phyloP scores from a whole-genome alignment of 1,140 invertebrate species.

The Drosophila pachea region DNA sequence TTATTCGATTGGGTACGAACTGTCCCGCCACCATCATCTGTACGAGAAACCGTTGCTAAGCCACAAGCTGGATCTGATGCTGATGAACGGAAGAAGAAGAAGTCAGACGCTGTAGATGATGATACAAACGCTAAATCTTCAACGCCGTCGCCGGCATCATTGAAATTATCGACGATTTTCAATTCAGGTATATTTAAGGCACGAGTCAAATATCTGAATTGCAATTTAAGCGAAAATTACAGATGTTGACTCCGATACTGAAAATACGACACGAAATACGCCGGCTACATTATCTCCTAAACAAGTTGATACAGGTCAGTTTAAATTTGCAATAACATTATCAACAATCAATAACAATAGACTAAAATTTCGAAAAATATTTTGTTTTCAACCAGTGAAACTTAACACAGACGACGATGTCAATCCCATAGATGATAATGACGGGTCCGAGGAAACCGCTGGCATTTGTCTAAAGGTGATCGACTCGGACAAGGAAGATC shows the following conservation, averaged over 20 bases:
- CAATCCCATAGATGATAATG: background rate
- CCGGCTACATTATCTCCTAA: too few species aligned
- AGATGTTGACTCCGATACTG: conserved; percentile 1
- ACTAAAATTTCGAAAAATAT: too few species aligned
- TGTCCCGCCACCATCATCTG: conserved; percentile 47
- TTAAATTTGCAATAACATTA: too few species aligned
- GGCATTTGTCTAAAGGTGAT: background rate
- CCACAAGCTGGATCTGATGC: too few species aligned
- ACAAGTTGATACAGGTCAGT: background rate
- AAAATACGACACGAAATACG: background rate
- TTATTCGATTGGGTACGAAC: conserved; percentile 59
- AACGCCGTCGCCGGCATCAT: background rate
- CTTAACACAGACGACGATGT: background rate
- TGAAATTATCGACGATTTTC: background rate
- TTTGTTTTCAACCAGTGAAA: too few species aligned
- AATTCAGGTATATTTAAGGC: background rate
- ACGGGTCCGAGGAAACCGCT: background rate
- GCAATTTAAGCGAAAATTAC: background rate
- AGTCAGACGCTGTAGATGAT: background rate
- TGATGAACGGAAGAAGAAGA: background rate
- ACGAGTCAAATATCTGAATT: background rate
- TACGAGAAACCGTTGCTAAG: conserved; percentile 16
- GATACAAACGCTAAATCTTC: background rate
- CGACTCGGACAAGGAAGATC: background rate
- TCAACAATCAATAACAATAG: too few species aligned